phyloP scores from a whole-genome alignment of 1,140 invertebrate genomes.

The Drosophila nikananu region DNA sequence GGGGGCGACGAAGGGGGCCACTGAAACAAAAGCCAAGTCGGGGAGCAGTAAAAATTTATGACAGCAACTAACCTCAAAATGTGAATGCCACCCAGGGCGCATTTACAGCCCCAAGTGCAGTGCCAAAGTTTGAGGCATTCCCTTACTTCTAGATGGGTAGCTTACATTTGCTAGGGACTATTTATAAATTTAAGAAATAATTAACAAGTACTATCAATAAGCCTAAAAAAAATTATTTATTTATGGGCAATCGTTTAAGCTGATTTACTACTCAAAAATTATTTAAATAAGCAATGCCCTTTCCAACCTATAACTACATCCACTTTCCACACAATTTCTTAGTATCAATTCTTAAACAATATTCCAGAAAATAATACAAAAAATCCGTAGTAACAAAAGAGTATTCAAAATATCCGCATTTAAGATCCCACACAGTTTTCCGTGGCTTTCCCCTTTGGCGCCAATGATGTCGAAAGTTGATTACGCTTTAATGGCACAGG shows the following conservation, averaged over 20 bases:
- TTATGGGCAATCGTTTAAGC: too few relatives aligned
- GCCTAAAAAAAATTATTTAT: too few relatives aligned
- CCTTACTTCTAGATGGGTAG: background rate
- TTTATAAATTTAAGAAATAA: background rate
- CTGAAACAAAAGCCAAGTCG: constrained; percentile 62
- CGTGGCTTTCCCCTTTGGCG: constrained; percentile 45
- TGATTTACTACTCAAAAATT: background rate
- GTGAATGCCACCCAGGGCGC: constrained; percentile 60
- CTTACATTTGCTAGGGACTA: too few relatives aligned
- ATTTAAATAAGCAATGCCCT: background rate
- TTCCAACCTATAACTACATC: background rate
- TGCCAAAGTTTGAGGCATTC: constrained; percentile 50
- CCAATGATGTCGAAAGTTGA: constrained; percentile 76
- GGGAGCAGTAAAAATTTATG: constrained; percentile 77
- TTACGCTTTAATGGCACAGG: constrained; percentile 80
- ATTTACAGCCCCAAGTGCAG: constrained; percentile 60
- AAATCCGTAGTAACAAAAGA: background rate
- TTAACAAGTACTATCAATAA: too few relatives aligned
- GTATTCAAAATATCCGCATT: constrained; percentile 17
- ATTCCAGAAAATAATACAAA: too few relatives aligned
- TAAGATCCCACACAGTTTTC: constrained; percentile 7
- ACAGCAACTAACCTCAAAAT: constrained; percentile 81
- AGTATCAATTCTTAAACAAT: too few relatives aligned
- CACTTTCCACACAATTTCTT: background rate
- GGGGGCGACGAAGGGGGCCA: background rate